A percentile compares a stretch with the other conserved stretches of the same genome.
These are phyloP conservation scores for Melieria picta DNA, from an alignment of 2,888 invertebrate genomes.

Conservation along the genomic window DNA sequence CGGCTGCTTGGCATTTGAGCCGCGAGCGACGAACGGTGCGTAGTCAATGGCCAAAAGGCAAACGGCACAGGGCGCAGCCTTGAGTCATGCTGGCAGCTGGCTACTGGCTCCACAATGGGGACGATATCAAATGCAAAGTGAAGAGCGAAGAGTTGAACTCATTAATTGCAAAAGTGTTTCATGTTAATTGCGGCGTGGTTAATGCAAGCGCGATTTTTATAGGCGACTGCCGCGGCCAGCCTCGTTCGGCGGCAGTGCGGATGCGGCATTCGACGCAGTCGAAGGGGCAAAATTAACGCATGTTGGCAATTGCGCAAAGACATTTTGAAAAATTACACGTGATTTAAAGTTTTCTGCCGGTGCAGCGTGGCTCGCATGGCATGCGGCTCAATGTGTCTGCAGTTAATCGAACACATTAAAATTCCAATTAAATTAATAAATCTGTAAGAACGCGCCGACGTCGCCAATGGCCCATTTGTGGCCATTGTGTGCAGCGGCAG, in stretches of 20 bases:
- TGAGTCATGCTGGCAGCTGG: neutral
- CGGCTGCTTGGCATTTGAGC: no score
- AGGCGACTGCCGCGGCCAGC: neutral
- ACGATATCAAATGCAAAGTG: constrained; percentile 12
- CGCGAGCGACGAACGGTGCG: no score
- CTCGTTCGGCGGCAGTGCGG: no score
- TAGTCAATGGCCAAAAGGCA: no score
- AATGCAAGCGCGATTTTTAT: constrained; percentile 18
- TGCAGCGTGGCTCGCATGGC: no score
- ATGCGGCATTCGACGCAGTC: no score
- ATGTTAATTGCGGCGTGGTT: constrained; percentile 46
- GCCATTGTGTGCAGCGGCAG: neutral
- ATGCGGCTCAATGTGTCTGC: neutral
- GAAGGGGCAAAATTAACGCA: no score
- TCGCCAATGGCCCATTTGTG: constrained; percentile 20
- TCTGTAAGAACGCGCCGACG: constrained; percentile 15
- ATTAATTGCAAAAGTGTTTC: constrained; percentile 55
- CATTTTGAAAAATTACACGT: no score
- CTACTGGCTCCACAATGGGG: neutral
- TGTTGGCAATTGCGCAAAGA: no score
- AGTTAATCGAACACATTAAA: constrained; percentile 24
- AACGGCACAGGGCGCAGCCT: neutral
- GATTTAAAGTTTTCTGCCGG: no score
- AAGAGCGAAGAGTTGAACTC: constrained; percentile 28
- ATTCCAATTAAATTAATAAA: constrained; percentile 28